Conservation (phyloP, 2,888 invertebrate species). For the Chrysolina americana region DNA sequence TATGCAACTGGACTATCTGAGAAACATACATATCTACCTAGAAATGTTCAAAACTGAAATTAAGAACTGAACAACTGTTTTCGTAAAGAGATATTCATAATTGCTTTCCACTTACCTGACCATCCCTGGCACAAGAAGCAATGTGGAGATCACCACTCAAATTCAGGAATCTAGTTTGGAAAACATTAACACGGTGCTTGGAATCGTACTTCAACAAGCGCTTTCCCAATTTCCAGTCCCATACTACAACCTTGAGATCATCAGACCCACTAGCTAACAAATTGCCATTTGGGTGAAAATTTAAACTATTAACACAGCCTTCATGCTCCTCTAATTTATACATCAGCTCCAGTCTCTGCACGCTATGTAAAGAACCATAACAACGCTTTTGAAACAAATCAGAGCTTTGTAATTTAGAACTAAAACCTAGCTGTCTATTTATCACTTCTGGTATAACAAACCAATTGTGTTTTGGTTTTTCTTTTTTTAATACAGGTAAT, state of each 20-base stretch:
- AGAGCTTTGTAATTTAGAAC: conserved; percentile 64
- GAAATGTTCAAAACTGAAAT: no score
- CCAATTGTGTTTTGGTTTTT: conserved; percentile 80
- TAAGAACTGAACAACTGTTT: no score
- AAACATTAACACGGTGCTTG: conserved; percentile 90
- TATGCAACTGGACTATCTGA: no score
- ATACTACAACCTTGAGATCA: conserved; percentile 87
- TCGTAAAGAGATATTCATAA: no score
- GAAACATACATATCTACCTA: no score
- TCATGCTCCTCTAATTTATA: conserved; percentile 83
- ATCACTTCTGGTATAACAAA: conserved; percentile 76
- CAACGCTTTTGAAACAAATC: conserved; percentile 72
- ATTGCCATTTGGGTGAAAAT: conserved; percentile 86
- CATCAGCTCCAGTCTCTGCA: conserved; percentile 86
- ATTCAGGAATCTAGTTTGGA: conserved; percentile 92
- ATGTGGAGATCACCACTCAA: conserved; percentile 85
- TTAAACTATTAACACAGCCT: conserved; percentile 94
- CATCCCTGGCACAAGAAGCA: conserved; percentile 91
- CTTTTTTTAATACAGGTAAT: conserved; percentile 71
- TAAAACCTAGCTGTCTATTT: conserved; percentile 73
- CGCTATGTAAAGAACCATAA: conserved; percentile 86
- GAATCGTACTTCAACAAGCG: conserved; percentile 80
- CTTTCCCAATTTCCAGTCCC: conserved; percentile 90
- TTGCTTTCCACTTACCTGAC: conserved; percentile 76
- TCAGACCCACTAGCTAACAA: conserved; percentile 92